Evolutionary conservation across 2,113 vertebrate genomes (phyloP).

Genomic region (Psophia crepitans): DNA sequence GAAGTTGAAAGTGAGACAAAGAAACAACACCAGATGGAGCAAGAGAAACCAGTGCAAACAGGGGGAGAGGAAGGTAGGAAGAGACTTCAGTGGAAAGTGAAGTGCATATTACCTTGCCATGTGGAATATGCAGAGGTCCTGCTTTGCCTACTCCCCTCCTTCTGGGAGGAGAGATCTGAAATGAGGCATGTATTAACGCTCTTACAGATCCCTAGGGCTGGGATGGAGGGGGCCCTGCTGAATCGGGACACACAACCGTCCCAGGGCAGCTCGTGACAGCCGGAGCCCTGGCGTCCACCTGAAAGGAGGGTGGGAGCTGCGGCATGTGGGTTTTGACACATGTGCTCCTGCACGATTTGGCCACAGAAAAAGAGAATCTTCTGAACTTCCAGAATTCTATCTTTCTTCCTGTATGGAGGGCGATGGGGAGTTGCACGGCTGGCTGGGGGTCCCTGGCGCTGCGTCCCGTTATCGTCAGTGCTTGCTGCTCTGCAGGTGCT

Average conservation of each 20-base stretch:
- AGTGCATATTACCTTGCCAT: not conserved
- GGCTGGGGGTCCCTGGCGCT: not conserved
- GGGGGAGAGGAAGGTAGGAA: not conserved
- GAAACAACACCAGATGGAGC: not conserved
- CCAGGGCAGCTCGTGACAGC: not conserved
- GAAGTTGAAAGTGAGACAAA: not conserved
- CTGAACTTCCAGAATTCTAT: not conserved
- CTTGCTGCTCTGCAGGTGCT: accelerated
- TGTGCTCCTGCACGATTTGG: not conserved
- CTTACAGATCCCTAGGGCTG: not conserved
- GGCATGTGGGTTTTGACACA: not conserved
- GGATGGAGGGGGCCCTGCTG: not conserved
- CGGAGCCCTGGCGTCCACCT: not conserved
- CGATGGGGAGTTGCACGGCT: not conserved
- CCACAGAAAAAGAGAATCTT: not conserved
- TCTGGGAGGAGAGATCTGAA: not conserved
- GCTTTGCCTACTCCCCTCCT: not conserved
- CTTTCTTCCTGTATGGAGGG: not conserved
- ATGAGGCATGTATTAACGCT: not conserved
- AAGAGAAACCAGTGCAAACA: not conserved
- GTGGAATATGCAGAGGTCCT: not conserved
- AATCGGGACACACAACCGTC: accelerated
- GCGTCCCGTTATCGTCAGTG: not conserved
- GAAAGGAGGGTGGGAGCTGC: not conserved
- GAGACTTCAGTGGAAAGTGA: not conserved